A percentile compares a stretch with the other conserved stretches of the same genome.
Evolutionary conservation across 2,797 vertebrate genomes (phyloP).

Genomic region (Acanthurus leucopareius): DNA sequence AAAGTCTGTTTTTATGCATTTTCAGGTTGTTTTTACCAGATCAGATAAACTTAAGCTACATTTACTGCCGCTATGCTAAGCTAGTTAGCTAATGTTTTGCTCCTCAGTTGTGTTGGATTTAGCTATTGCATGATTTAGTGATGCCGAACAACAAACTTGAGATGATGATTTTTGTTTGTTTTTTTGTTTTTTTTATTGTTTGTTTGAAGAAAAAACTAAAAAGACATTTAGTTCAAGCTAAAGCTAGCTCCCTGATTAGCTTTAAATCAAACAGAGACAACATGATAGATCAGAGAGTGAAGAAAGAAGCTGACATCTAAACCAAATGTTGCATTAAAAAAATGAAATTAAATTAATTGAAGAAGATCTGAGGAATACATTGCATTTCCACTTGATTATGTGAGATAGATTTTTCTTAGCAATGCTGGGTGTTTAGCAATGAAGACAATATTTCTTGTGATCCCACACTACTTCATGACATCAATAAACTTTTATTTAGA

Average conservation of each 20-base stretch:
- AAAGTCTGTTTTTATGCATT: not conserved
- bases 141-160: not conserved
- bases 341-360: no score
- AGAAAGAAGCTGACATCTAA: no score
- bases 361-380: no score
- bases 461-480: no score
- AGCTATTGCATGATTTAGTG: not conserved
- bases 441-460: no score
- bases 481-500: no score
- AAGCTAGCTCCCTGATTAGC: not conserved
- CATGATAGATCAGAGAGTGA: no score
- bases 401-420: no score
- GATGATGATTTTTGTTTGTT: not conserved
- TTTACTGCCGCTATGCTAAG: not conserved
- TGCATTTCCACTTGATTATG: no score
- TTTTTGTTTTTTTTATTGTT: not conserved
- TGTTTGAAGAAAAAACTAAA: not conserved
- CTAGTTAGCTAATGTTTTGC: not conserved
- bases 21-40: not conserved
- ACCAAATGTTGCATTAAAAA: no score
- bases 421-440: no score
- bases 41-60: not conserved
- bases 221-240: no score
- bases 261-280: not conserved
- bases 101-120: not conserved